Conservation (phyloP, 2,797 vertebrate genomes). For the Callimico goeldii region DNA sequence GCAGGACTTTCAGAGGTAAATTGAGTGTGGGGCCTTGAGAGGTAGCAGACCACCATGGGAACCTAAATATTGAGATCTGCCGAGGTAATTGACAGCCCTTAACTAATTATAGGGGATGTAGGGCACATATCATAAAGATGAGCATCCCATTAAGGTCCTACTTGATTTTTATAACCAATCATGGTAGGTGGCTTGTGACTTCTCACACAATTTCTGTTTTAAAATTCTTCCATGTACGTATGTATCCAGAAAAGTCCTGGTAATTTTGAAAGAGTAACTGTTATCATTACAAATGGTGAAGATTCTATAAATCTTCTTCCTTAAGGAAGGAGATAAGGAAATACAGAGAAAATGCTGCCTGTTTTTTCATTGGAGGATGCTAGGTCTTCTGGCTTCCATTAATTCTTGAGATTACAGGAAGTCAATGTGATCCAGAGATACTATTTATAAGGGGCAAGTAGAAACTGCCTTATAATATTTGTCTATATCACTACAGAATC, state of each 20-base stretch:
- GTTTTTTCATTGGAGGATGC: not conserved
- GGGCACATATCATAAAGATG: not conserved
- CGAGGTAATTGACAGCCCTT: not conserved
- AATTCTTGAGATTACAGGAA: not conserved
- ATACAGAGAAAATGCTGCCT: not conserved
- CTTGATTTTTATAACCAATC: not conserved
- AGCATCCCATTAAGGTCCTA: not conserved
- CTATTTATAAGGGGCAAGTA: not conserved
- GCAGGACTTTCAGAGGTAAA: not conserved
- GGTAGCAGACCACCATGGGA: accelerated
- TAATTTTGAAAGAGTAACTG: not conserved
- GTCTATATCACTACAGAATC: not conserved
- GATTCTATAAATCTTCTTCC: not conserved
- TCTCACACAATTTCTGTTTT: not conserved
- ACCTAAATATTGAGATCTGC: accelerated
- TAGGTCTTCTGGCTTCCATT: not conserved
- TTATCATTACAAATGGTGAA: not conserved
- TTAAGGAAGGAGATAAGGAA: not conserved
- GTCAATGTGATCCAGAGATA: not conserved
- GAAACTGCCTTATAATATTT: not conserved
- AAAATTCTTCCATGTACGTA: not conserved
- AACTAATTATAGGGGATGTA: not conserved
- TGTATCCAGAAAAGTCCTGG: accelerated
- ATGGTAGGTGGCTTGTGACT: not conserved
- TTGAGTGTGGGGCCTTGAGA: accelerated